A percentile compares a stretch with the other conserved stretches of the same genome.
Conservation (phyloP, 2,888 invertebrate genomes). For the Blastobasis lacticolella region DNA sequence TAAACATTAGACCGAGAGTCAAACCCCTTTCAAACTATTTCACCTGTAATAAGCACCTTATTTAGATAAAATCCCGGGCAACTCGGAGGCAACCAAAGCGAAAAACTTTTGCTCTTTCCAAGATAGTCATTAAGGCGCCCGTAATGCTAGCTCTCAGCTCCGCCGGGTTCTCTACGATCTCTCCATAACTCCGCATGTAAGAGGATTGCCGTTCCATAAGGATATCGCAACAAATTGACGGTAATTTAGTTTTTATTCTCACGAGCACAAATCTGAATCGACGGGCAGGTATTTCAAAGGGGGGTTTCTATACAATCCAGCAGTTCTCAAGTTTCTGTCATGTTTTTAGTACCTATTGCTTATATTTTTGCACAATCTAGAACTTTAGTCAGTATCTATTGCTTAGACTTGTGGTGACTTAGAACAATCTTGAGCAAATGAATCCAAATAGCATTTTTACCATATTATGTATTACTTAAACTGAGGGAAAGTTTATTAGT, state of each 20-base stretch:
- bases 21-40: constrained; percentile 12
- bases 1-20: neutral
- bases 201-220: constrained; percentile 62
- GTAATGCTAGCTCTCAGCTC: constrained; percentile 31
- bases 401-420: no score
- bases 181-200: constrained; percentile 45
- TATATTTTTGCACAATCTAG: no score
- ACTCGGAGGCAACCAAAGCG: constrained; percentile 35
- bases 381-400: no score
- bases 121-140: constrained; percentile 49
- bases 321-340: constrained; percentile 8
- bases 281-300: neutral
- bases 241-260: constrained; percentile 67
- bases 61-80: constrained; percentile 44
- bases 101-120: constrained; percentile 52
- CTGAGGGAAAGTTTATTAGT: no score
- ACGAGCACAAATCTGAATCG: constrained; percentile 50
- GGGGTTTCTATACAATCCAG: neutral
- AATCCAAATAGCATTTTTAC: no score
- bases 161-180: constrained; percentile 26
- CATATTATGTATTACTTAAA: no score
- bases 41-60: constrained; percentile 45
- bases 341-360: no score
- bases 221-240: constrained; percentile 66
- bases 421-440: no score